A percentile compares a stretch with the other conserved stretches of the same genome.
Conservation (phyloP, 2,797 vertebrate genomes). For the Enteromius anoplus region DNA sequence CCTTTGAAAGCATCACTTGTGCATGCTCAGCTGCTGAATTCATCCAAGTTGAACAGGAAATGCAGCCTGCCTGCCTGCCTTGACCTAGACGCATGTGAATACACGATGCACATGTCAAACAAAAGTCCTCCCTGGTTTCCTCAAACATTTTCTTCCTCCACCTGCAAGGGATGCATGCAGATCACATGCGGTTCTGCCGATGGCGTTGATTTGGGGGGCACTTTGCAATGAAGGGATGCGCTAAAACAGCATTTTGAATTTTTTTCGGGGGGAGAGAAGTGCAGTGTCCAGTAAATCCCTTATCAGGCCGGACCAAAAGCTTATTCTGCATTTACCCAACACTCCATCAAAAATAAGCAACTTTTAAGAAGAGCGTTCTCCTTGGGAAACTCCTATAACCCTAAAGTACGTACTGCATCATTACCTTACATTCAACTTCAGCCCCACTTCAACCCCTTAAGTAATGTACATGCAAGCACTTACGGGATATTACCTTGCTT, state of each 20-base stretch:
- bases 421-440: constrained; percentile 24
- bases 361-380: constrained; percentile 30
- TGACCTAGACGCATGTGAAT: constrained; percentile 69
- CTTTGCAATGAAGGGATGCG: neutral
- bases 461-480: neutral
- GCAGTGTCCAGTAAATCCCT: constrained; percentile 9
- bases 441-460: neutral
- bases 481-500: neutral
- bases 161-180: neutral
- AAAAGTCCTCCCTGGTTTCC: constrained; percentile 44
- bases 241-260: neutral
- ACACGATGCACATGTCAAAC: constrained; percentile 63
- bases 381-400: constrained; percentile 14
- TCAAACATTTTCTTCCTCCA: neutral
- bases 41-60: constrained; percentile 74
- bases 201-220: neutral
- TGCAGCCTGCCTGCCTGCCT: constrained; percentile 61
- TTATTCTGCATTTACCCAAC: constrained; percentile 38
- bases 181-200: constrained; percentile 13
- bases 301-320: constrained; percentile 5
- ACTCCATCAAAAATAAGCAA: constrained; percentile 6
- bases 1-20: constrained; percentile 82
- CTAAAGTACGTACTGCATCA: neutral
- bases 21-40: constrained; percentile 80
- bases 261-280: neutral